These are phyloP conservation scores for Otus sunia DNA, from an alignment of 2,113 vertebrate species.

Conservation along the genomic window DNA sequence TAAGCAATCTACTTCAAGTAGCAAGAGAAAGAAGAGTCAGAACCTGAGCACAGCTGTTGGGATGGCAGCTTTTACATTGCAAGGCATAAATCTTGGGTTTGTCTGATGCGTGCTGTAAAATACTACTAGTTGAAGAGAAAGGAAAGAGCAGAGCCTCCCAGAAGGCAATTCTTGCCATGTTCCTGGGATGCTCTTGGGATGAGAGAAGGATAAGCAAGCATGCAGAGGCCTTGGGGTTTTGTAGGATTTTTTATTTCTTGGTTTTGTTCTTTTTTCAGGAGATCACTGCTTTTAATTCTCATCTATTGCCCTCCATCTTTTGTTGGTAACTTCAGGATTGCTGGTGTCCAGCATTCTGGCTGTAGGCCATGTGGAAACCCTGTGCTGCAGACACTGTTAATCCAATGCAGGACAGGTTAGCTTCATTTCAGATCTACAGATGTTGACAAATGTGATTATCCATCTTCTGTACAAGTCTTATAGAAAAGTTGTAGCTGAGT, in stretches of 20 bases:
- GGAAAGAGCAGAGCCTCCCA: neutral
- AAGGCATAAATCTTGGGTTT: neutral
- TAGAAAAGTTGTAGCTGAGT: neutral
- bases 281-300: neutral
- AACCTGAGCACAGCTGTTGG: neutral
- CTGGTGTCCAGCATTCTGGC: neutral
- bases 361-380: neutral
- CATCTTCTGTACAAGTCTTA: neutral
- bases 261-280: neutral
- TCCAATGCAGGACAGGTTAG: neutral
- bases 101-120: neutral
- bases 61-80: neutral
- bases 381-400: neutral
- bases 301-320: neutral
- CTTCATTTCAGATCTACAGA: neutral
- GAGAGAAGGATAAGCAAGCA: neutral
- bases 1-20: neutral
- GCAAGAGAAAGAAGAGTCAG: neutral
- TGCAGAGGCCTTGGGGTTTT: neutral
- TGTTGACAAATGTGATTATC: neutral
- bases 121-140: neutral
- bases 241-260: neutral
- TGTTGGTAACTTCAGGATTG: neutral
- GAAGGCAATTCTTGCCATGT: neutral
- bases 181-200: neutral